phyloP scores from a whole-genome alignment of 2,888 invertebrate genomes.

The Eurytoma adleriae region DNA sequence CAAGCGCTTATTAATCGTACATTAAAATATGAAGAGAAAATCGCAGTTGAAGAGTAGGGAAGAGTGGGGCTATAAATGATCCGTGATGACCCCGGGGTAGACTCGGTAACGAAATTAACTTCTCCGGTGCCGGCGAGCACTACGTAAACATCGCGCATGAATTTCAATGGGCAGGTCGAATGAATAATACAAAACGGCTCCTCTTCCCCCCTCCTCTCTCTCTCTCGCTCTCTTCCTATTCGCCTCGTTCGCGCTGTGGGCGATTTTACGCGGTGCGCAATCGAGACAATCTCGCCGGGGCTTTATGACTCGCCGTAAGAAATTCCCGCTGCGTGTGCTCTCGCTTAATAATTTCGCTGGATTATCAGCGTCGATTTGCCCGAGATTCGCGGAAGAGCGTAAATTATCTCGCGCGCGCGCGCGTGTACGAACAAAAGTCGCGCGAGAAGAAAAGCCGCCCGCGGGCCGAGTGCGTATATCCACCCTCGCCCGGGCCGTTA shows the following conservation, averaged over 20 bases:
- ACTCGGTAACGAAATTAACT: conserved; percentile 18
- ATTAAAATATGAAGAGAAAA: conserved; percentile 1
- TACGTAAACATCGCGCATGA: conserved; percentile 32
- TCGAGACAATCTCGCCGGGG: conserved; percentile 13
- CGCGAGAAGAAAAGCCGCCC: neutral
- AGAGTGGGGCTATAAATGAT: neutral
- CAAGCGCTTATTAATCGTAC: neutral
- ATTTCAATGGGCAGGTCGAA: conserved; percentile 26
- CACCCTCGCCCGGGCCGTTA: neutral
- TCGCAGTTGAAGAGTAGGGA: neutral
- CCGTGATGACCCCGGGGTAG: neutral
- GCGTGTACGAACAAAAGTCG: neutral
- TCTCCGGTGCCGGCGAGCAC: conserved; percentile 2
- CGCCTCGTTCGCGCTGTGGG: conserved; percentile 5
- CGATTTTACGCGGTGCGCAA: conserved; percentile 29
- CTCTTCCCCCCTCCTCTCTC: neutral
- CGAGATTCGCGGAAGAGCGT: conserved; percentile 39
- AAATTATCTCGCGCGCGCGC: conserved; percentile 18
- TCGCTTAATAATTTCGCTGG: conserved; percentile 45
- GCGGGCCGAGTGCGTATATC: neutral
- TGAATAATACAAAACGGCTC: conserved; percentile 32
- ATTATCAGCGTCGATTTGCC: conserved; percentile 31
- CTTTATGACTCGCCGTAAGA: conserved; percentile 23
- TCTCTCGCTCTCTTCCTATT: neutral
- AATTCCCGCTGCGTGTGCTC: conserved; percentile 9